Evolutionary conservation across 2,888 invertebrate genomes (phyloP).

Genomic region (Cerceris ruficornis): DNA sequence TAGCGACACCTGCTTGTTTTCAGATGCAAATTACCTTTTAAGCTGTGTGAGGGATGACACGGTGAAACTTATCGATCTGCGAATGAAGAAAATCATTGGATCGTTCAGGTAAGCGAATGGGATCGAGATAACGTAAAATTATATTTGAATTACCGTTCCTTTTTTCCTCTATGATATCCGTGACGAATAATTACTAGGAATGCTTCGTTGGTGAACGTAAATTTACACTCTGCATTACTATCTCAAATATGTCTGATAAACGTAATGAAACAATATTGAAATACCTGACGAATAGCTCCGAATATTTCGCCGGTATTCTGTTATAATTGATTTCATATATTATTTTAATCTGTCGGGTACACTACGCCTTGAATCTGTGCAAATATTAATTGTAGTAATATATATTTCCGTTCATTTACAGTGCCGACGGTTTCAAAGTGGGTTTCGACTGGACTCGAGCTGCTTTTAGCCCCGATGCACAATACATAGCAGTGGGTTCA

Average conservation of each 20-base stretch:
- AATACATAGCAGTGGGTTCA: constrained; percentile 95
- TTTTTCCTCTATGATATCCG: too few species aligned
- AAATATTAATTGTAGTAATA: neutral
- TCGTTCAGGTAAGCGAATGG: constrained; percentile 90
- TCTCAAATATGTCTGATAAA: too few species aligned
- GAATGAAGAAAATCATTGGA: constrained; percentile 95
- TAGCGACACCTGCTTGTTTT: constrained; percentile 75
- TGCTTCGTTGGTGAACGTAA: too few species aligned
- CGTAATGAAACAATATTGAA: too few species aligned
- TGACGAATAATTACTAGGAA: too few species aligned
- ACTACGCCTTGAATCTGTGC: neutral
- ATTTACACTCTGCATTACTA: too few species aligned
- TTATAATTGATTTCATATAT: too few species aligned
- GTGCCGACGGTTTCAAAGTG: constrained; percentile 97
- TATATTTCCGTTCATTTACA: constrained; percentile 82
- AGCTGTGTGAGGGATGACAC: constrained; percentile 98
- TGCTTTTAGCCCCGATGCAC: constrained; percentile 94
- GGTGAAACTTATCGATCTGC: constrained; percentile 95
- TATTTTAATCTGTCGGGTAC: too few species aligned
- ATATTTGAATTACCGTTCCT: too few species aligned
- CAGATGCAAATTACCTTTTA: constrained; percentile 94
- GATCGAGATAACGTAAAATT: neutral
- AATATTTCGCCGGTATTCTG: too few species aligned
- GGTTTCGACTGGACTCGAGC: constrained; percentile 97
- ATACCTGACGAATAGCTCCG: too few species aligned